Evolutionary conservation across 2,888 invertebrate genomes (phyloP).

Genomic region (Leistus spinibarbis): DNA sequence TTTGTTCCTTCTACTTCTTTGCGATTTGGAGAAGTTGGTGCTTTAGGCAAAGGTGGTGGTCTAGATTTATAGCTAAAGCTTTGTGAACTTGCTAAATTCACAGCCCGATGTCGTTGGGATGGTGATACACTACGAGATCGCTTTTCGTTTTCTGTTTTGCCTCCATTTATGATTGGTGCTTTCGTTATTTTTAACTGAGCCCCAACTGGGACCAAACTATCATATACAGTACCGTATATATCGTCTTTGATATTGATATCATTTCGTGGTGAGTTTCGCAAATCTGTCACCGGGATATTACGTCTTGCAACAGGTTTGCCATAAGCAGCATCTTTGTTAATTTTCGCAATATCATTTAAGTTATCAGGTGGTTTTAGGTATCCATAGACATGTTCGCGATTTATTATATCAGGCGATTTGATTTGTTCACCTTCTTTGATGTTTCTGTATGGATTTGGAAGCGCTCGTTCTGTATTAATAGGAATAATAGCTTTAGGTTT

Average conservation of each 20-base stretch:
- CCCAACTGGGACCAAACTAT: conserved; percentile 44
- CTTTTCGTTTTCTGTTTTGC: conserved; percentile 28
- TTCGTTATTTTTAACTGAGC: conserved; percentile 34
- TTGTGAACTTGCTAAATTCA: conserved; percentile 21
- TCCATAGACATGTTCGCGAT: conserved; percentile 23
- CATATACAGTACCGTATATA: conserved; percentile 53
- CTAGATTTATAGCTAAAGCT: conserved; percentile 36
- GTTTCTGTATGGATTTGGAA: conserved; percentile 54
- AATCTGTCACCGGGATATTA: conserved; percentile 12
- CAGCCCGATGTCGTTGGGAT: conserved; percentile 20
- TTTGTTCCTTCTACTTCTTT: conserved; percentile 51
- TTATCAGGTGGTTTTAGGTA: conserved; percentile 11
- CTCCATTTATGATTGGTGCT: conserved; percentile 16
- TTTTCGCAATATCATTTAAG: background rate
- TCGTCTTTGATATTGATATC: conserved; percentile 46
- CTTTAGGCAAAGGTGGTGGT: conserved; percentile 40
- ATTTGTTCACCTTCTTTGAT: conserved; percentile 38
- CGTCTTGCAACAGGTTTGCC: conserved; percentile 20
- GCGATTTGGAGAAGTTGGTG: conserved; percentile 48
- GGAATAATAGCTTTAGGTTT: conserved; percentile 56
- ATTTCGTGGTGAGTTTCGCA: conserved; percentile 3
- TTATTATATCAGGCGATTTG: conserved; percentile 9
- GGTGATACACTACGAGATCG: conserved; percentile 31
- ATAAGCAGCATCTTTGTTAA: conserved; percentile 17
- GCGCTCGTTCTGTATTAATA: conserved; percentile 53